Base-by-base conservation (phyloP, 2,888 invertebrate species). In the Mayetiola destructor region DNA sequence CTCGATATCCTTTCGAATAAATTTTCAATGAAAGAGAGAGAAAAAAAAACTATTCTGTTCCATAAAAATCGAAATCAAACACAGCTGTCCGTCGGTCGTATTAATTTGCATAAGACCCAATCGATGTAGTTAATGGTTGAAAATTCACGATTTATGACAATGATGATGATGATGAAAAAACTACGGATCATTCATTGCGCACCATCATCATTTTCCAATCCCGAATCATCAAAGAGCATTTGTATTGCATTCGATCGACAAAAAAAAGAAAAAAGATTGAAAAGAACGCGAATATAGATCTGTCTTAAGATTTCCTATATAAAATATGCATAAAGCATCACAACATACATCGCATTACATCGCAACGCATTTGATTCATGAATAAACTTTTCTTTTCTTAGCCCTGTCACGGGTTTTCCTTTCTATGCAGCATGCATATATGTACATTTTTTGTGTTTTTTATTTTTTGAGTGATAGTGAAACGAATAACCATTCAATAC, bases 21-120 rank as follows among this genome's bases (percentile, higher is more conserved):
- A 27, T 6, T 8, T 9, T 27, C n/a, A 27, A 27, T 16, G 1
- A 10, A 42, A 42, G 16, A 21, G 20, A 5, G 29, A 2, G 20
- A 30, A 12, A 12, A 8, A 16, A 9, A 27, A 12, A 2, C 21
- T 6, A 39, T 42, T 21, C 21, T 27, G 3, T 53, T 16, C 29
- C 29, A 53, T 23, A 20, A 53, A 48, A 48, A 53, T 32, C 30
- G 53, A 53, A 53, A 53, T 53, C 29, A 53, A 53, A 53, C 53
- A 53, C 53, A 53, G 53, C 53, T 53, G 53, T 53, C 53, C 53
- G 53, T 32, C 53, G 53, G 53, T 53, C 53, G 53, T 32, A 53
- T 53, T 53, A 53, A 53, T 53, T 53, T 53, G 53, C 53, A 53
- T 53, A 53, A 53, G 30, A 53, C 20, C 53, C 8, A 53, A 29